A percentile compares a stretch with the other conserved stretches of the same genome.
Evolutionary conservation across 1,140 invertebrate genomes (phyloP).

Genomic region (Neotoxoptera formosana): DNA sequence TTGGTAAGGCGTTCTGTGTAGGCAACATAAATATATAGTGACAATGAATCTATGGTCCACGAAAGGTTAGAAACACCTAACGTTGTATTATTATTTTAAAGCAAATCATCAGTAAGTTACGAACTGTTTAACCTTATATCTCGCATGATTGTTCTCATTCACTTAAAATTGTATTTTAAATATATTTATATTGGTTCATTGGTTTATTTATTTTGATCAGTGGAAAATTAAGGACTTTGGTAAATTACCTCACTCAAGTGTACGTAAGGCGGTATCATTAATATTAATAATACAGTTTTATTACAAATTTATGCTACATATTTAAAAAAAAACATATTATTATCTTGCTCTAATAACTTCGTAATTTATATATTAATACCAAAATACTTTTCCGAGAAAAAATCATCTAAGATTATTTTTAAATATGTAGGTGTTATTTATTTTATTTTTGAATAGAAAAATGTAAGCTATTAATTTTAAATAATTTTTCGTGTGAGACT

Average conservation of each 20-base stretch:
- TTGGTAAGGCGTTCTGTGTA: background rate
- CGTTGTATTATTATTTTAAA: too few relatives aligned
- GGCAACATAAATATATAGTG: background rate
- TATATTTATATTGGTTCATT: background rate
- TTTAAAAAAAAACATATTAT: background rate
- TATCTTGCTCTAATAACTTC: background rate
- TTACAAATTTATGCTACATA: background rate
- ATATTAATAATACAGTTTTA: background rate
- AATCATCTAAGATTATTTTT: background rate
- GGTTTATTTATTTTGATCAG: background rate
- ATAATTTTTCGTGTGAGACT: background rate
- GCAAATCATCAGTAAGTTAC: background rate
- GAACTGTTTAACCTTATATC: background rate
- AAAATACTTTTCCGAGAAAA: background rate
- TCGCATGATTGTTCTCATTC: background rate
- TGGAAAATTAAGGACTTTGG: background rate
- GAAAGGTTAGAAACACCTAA: background rate
- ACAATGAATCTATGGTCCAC: background rate
- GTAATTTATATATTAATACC: background rate
- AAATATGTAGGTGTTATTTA: background rate
- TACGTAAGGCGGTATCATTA: background rate
- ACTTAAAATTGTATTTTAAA: background rate
- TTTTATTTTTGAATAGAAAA: slow-evolving; percentile 6
- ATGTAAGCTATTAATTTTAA: background rate
- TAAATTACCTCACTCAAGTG: background rate